These are phyloP conservation scores for Dermatemys mawii DNA, from an alignment of 2,113 vertebrate genomes.

Conservation along the genomic window DNA sequence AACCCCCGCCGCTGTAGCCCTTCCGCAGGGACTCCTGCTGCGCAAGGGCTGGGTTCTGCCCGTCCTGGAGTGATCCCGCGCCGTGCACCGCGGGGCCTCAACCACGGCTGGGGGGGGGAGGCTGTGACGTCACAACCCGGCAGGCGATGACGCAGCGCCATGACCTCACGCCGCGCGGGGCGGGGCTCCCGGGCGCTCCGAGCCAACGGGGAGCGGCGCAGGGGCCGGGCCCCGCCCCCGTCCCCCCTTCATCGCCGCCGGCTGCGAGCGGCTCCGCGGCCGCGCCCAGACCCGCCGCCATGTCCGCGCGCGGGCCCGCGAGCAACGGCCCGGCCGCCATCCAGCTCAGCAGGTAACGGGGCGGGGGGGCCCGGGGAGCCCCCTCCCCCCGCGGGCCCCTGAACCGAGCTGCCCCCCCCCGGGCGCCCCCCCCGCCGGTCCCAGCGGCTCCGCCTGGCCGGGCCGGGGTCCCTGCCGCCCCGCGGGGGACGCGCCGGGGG, in stretches of 20 bases:
- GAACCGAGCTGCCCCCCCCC: no score
- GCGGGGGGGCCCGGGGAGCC: background rate
- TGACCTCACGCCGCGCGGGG: no score
- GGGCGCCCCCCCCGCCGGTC: no score
- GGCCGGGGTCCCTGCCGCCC: no score
- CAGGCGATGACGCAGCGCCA: background rate
- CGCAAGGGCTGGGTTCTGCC: no score
- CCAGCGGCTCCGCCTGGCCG: no score
- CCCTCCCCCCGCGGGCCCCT: background rate
- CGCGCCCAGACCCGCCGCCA: constrained; percentile 21
- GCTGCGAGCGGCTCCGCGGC: background rate
- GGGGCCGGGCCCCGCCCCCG: background rate
- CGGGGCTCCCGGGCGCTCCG: background rate
- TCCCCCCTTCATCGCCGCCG: background rate
- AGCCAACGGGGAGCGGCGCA: background rate
- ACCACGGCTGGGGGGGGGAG: no score
- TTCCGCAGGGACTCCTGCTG: no score
- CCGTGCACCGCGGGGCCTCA: no score
- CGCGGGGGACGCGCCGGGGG: no score
- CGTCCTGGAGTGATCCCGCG: no score
- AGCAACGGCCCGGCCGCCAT: constrained; percentile 75
- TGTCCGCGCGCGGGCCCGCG: constrained; percentile 51
- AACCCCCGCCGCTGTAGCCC: no score
- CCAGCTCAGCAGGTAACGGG: constrained; percentile 88
- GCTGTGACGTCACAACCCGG: background rate